A percentile compares a stretch with the other conserved stretches of the same genome.
These are phyloP conservation scores for Rhimphoctona megacephalus DNA, from an alignment of 2,888 invertebrate species.

Conservation along the genomic window DNA sequence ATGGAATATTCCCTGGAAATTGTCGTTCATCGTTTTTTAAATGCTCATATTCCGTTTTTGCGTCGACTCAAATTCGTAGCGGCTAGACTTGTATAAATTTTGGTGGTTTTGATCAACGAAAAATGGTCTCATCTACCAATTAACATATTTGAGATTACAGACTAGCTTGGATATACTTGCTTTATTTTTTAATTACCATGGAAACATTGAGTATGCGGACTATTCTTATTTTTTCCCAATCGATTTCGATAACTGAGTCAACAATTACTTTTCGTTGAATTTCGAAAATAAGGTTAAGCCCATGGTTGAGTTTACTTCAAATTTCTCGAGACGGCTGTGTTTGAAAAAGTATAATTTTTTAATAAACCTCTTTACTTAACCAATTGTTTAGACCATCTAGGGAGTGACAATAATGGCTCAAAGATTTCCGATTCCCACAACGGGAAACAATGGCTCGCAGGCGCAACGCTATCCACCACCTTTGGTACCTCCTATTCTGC, in stretches of 20 bases:
- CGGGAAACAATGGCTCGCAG: slow-evolving; percentile 86
- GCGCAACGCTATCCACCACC: slow-evolving; percentile 88
- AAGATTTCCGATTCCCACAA: slow-evolving; percentile 86
- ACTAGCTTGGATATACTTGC: slow-evolving; percentile 11
- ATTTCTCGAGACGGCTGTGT: slow-evolving; percentile 8
- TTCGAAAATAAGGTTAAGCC: slow-evolving; percentile 45
- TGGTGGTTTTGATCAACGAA: not conserved
- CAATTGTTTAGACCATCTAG: slow-evolving; percentile 29
- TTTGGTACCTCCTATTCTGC: slow-evolving; percentile 86
- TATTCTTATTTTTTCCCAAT: not conserved
- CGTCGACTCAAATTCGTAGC: not conserved
- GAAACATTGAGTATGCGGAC: not conserved
- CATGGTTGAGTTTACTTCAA: not conserved
- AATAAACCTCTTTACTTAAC: too few species aligned
- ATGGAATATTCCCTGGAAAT: not conserved
- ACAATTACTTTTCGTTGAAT: not conserved
- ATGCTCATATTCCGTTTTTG: not conserved
- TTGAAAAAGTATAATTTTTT: not conserved
- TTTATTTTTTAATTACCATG: not conserved
- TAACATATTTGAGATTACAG: slow-evolving; percentile 35
- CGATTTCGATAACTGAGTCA: not conserved
- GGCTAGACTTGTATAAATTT: not conserved
- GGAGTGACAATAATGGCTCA: slow-evolving; percentile 85
- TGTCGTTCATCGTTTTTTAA: not conserved
- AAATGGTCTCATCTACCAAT: not conserved